Evolutionary conservation across 2,888 invertebrate species (phyloP), one percentile per base, ranked within the genome.

Genomic region (Harpalus rubripes): DNA sequence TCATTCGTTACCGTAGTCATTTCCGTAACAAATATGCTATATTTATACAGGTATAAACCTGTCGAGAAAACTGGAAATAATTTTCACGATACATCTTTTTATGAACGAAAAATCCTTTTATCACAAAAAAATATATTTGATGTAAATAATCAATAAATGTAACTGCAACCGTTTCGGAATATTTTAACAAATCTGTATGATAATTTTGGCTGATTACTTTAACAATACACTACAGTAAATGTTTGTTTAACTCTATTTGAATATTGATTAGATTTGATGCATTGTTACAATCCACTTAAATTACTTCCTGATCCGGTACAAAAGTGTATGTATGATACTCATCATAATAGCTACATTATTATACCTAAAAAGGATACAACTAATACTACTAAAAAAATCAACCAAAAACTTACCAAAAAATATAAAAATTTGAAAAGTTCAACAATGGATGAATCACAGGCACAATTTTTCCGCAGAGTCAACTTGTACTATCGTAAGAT

Each of bases 381-480:
- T 32, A 22, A 18, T 63, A 63, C 16, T 63, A 63, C 6, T 12
- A 63, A 18, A 26, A 63, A 8, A 59, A 59, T 59, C 10, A 1
- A 32, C 16, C n/a, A 68, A 80, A 80, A 80, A 80, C 80, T 80
- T 80, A 80, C 80, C 80, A 59, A 39, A 61, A 58, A 79, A 80
- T 32, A 44, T 59, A 59, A 80, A 80, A 26, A 18, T 59, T 22
- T 80, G 7, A 39, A 80, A 80, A 32, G 18, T 61, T 80, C 80
- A 61, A 80, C 61, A 80, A 80, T 59, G 18, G 18, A 61, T 12
- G 10, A 41, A 80, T 80, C 80, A 80, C 80, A 59, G 52, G 80
- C 61, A 80, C 80, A 80, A 63, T 58, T 44, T 74, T 74, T 72
- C 32, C 44, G n/a, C 56, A 74, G n/a, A 72, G 74, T n/a, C 18